A percentile compares a stretch with the other conserved stretches of the same genome.
These are phyloP conservation scores for Onthophagus taurus DNA, from an alignment of 1,140 invertebrate species.

Conservation along the genomic window DNA sequence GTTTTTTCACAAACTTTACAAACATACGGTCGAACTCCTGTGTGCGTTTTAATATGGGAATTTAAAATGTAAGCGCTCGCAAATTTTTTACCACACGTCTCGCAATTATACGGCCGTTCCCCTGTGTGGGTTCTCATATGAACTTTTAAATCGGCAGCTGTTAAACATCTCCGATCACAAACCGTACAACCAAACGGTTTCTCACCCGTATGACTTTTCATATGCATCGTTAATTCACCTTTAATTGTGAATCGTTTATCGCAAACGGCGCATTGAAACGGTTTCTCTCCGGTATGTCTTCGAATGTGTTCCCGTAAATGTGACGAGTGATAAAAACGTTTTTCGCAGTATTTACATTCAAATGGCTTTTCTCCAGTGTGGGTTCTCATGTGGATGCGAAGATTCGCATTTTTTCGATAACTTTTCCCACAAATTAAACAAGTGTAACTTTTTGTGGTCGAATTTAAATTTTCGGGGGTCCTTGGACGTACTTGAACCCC, in stretches of 20 bases:
- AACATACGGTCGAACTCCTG: constrained; percentile 50
- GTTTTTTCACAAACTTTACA: constrained; percentile 58
- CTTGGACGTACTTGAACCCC: constrained; percentile 22
- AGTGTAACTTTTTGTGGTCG: constrained; percentile 21
- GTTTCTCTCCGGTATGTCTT: constrained; percentile 50
- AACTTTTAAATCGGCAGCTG: constrained; percentile 37
- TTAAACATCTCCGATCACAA: constrained; percentile 38
- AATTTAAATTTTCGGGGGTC: constrained; percentile 14
- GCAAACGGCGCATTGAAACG: constrained; percentile 46
- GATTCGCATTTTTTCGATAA: constrained; percentile 32
- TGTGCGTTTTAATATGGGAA: constrained; percentile 42
- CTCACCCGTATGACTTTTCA: constrained; percentile 48
- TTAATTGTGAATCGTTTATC: constrained; percentile 57
- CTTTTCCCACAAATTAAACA: constrained; percentile 30
- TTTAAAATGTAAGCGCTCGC: constrained; percentile 42
- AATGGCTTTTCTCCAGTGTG: constrained; percentile 39
- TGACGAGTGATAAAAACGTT: constrained; percentile 34
- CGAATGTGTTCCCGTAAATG: constrained; percentile 41
- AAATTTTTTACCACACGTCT: constrained; percentile 43
- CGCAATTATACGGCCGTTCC: constrained; percentile 47
- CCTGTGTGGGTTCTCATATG: constrained; percentile 50
- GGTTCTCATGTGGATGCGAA: constrained; percentile 35
- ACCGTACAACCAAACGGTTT: constrained; percentile 49
- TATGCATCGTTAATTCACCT: constrained; percentile 49
- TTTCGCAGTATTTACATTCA: constrained; percentile 38